phyloP scores from a whole-genome alignment of 2,113 vertebrate genomes.

The Tylochromis polylepis region DNA sequence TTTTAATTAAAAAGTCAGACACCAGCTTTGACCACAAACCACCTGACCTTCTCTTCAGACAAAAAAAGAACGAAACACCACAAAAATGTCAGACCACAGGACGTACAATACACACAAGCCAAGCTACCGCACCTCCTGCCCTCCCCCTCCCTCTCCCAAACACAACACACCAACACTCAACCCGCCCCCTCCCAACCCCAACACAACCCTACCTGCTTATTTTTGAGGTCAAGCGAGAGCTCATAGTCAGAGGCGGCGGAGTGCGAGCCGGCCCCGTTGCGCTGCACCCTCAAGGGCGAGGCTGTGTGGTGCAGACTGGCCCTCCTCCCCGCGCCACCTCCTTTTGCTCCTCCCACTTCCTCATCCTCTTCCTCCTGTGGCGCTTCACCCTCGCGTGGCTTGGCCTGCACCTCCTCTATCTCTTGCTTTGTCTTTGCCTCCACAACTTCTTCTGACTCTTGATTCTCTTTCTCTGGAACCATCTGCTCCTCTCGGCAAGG shows the following conservation, averaged over 20 bases:
- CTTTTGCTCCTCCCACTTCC: slow-evolving; percentile 71
- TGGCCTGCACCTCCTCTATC: slow-evolving; percentile 16
- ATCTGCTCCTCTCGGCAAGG: slow-evolving; percentile 48
- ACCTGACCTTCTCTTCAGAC: slow-evolving; percentile 14
- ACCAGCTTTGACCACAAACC: not conserved
- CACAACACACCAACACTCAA: slow-evolving; percentile 18
- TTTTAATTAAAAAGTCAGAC: not conserved
- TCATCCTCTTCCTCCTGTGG: slow-evolving; percentile 71
- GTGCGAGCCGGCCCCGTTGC: slow-evolving; percentile 89
- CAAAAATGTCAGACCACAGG: slow-evolving; percentile 47
- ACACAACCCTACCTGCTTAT: slow-evolving; percentile 92
- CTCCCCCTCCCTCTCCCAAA: not conserved
- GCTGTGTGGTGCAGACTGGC: slow-evolving; percentile 87
- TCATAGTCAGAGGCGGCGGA: slow-evolving; percentile 88
- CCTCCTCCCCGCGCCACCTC: slow-evolving; percentile 80
- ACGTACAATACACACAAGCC: slow-evolving; percentile 44
- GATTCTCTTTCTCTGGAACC: slow-evolving; percentile 7
- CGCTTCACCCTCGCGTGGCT: slow-evolving; percentile 1
- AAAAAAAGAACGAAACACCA: slow-evolving; percentile 10
- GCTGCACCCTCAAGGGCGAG: slow-evolving; percentile 88
- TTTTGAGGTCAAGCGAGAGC: slow-evolving; percentile 99
- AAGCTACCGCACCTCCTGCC: not conserved
- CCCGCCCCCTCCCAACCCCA: not conserved
- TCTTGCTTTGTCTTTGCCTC: slow-evolving; percentile 30
- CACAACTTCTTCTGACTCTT: slow-evolving; percentile 14